These are phyloP conservation scores for Nanger granti DNA, from an alignment of 2,113 vertebrate genomes.

Conservation along the genomic window DNA sequence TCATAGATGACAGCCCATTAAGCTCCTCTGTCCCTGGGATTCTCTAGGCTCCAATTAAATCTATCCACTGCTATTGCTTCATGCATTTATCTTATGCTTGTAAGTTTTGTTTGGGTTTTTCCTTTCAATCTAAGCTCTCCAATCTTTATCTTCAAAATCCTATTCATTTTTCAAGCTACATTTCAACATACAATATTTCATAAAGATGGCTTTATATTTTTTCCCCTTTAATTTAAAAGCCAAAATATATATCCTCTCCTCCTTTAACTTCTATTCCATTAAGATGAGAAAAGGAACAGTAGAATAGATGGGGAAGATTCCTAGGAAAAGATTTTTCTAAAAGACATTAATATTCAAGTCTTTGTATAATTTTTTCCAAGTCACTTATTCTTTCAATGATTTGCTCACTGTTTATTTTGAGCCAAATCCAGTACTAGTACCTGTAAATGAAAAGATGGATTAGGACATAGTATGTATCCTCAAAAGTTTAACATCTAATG, in stretches of 20 bases:
- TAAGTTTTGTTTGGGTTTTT: background rate
- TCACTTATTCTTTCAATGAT: background rate
- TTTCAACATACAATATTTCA: background rate
- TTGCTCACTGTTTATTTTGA: constrained; percentile 30
- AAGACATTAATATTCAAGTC: constrained; percentile 10
- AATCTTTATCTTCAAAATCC: background rate
- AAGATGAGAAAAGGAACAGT: background rate
- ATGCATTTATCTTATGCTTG: background rate
- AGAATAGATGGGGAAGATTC: background rate
- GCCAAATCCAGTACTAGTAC: background rate
- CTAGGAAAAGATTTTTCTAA: constrained; percentile 7
- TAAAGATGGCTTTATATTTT: background rate
- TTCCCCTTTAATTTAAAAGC: background rate
- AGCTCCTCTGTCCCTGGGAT: too few relatives aligned
- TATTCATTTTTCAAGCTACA: background rate
- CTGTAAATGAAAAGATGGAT: background rate
- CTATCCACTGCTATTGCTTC: background rate
- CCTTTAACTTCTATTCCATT: background rate
- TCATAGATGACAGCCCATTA: too few relatives aligned
- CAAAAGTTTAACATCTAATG: background rate
- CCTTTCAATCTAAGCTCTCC: background rate
- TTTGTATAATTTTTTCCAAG: background rate
- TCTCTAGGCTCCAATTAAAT: background rate
- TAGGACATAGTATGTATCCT: background rate
- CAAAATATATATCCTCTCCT: background rate